Evolutionary conservation across 2,113 vertebrate genomes (phyloP), one percentile per base, ranked within the genome.

Genomic region (Candoia aspera): DNA sequence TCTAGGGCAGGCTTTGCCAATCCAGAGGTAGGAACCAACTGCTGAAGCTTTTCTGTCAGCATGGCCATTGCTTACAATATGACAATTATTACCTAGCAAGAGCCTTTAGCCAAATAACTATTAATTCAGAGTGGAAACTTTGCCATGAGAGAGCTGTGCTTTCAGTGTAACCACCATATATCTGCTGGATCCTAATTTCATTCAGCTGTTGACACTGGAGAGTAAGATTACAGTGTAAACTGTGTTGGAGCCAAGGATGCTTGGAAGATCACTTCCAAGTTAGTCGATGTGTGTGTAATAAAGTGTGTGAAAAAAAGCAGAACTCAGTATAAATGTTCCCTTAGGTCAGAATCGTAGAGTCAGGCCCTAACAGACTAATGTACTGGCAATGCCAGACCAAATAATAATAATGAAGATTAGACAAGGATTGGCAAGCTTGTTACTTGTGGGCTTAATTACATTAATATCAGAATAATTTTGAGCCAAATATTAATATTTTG

Each of bases 391-490:
- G 91, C 53, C 89, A 92, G 93, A 53, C 37, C 94, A 94, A 94
- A 95, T 53, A 64, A 29, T 73, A 92, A 84, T 21, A 90, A 95
- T 95, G 94, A 92, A 93, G 83, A 93, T 62, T 87, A 95, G 95
- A 95, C 94, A 96, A 96, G 93, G 84, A 0, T 2, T 58, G n/a
- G 91, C 19, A 86, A 84, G 83, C 54, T 57, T 21, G 9, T 0
- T 42, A 10, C 92, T 95, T 95, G 46, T 88, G 79, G 93, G 94
- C 91, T 88, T 94, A 95, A 96, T 95, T 96, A 94, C 95, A 42
- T 96, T 95, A 94, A 96, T 95, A 85, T 93, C 23, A 86, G 92
- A 87, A 58, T 92, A 95, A 92, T 24, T 92, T 89, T 46, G 92
- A 95, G 73, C 95, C 93, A 95, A 92, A 94, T 79, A 58, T 94